These are phyloP conservation scores for Pandemis corylana DNA, from an alignment of 2,888 invertebrate species.

Conservation along the genomic window DNA sequence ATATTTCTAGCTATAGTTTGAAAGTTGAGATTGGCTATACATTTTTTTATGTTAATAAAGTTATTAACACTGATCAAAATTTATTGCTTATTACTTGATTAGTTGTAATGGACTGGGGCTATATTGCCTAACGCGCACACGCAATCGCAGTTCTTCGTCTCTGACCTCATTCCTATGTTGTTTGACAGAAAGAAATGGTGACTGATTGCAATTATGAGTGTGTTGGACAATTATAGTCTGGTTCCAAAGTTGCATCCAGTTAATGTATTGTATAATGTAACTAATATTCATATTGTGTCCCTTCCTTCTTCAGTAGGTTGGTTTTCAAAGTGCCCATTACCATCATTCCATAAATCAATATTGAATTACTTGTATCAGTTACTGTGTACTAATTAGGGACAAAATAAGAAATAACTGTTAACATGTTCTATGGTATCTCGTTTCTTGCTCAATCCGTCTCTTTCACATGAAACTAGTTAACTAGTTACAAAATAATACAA, in stretches of 20 bases:
- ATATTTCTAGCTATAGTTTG: slow-evolving; percentile 27
- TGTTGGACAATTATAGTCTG: background rate
- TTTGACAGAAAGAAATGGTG: too few relatives aligned
- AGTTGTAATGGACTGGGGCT: slow-evolving; percentile 8
- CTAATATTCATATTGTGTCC: slow-evolving; percentile 1
- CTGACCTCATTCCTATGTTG: too few relatives aligned
- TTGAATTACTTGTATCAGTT: slow-evolving; percentile 1
- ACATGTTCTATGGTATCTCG: background rate
- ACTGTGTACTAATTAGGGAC: background rate
- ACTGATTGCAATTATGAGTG: too few relatives aligned
- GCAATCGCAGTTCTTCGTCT: too few relatives aligned
- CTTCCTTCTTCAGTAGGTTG: slow-evolving; percentile 6
- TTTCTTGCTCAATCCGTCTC: background rate
- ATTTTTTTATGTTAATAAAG: slow-evolving; percentile 33
- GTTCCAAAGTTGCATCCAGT: slow-evolving; percentile 21
- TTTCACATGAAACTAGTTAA: background rate
- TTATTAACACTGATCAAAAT: slow-evolving; percentile 40
- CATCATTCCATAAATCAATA: background rate
- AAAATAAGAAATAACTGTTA: background rate
- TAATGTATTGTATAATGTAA: slow-evolving; percentile 21
- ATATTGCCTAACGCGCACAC: too few relatives aligned
- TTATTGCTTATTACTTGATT: slow-evolving; percentile 29
- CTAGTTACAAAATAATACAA: background rate
- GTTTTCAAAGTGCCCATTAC: background rate
- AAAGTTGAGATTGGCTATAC: slow-evolving; percentile 22